Conservation (phyloP, 2,797 vertebrate genomes). For the Oreochromis mossambicus region DNA sequence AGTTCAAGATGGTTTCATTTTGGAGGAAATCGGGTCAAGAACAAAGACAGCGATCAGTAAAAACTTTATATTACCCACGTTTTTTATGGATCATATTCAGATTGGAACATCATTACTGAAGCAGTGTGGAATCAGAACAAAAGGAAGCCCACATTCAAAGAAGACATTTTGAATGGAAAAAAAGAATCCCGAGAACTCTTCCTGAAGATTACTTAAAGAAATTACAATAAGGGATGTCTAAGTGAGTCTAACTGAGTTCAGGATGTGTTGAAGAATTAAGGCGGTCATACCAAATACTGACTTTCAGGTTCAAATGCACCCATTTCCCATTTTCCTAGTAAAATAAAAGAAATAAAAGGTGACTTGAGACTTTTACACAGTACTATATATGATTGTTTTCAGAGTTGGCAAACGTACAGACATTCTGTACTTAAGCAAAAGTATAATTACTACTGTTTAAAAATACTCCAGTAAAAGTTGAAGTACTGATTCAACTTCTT, state of each 20-base stretch:
- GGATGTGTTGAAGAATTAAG: neutral
- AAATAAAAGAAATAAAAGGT: neutral
- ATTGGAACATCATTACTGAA: neutral
- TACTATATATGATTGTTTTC: neutral
- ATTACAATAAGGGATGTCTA: neutral
- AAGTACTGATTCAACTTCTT: neutral
- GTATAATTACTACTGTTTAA: neutral
- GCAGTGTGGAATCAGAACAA: neutral
- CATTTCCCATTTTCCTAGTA: neutral
- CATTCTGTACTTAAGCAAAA: neutral
- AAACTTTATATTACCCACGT: neutral
- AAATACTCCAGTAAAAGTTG: neutral
- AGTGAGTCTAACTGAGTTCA: neutral
- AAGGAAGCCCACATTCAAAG: neutral
- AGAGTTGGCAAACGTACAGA: neutral
- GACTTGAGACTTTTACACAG: neutral
- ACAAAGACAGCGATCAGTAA: neutral
- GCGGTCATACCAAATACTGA: neutral
- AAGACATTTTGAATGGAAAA: neutral
- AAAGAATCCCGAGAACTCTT: neutral
- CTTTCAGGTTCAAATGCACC: neutral
- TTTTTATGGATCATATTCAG: neutral
- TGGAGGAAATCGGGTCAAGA: rapidly evolving
- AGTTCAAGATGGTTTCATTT: neutral
- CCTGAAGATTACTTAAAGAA: neutral